phyloP scores from a whole-genome alignment of 2,797 vertebrate genomes.

The Enteromius afrohamiltoni region DNA sequence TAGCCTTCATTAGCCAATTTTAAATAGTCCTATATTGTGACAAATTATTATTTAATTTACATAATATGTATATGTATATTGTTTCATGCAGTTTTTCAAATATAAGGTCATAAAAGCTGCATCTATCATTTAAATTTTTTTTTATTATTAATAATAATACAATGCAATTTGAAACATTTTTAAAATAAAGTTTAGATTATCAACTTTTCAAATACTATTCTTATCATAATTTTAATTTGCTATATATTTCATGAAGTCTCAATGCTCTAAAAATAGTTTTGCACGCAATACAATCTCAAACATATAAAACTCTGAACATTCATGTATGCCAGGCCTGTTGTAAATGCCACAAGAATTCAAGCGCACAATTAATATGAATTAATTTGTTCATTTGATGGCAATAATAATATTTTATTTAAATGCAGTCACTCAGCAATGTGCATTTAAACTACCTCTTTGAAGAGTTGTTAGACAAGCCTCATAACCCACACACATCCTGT shows the following conservation, averaged over 20 bases:
- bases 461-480: not conserved
- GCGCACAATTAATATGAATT: too few species aligned
- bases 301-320: not conserved
- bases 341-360: not conserved
- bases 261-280: not conserved
- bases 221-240: not conserved
- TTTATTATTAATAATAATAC: not conserved
- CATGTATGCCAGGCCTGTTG: accelerated
- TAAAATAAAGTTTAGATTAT: not conserved
- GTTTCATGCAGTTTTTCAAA: not conserved
- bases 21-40: not conserved
- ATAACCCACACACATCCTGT: slow-evolving; percentile 45
- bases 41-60: too few species aligned
- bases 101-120: not conserved
- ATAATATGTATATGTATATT: not conserved
- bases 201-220: not conserved
- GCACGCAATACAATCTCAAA: not conserved
- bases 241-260: not conserved
- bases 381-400: too few species aligned
- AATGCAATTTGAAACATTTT: not conserved
- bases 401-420: not conserved
- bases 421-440: not conserved
- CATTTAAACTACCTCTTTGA: not conserved
- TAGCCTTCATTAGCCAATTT: not conserved
- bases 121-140: too few species aligned